Conservation (phyloP, 1,140 invertebrate species). For the Drosophila yakuba region DNA sequence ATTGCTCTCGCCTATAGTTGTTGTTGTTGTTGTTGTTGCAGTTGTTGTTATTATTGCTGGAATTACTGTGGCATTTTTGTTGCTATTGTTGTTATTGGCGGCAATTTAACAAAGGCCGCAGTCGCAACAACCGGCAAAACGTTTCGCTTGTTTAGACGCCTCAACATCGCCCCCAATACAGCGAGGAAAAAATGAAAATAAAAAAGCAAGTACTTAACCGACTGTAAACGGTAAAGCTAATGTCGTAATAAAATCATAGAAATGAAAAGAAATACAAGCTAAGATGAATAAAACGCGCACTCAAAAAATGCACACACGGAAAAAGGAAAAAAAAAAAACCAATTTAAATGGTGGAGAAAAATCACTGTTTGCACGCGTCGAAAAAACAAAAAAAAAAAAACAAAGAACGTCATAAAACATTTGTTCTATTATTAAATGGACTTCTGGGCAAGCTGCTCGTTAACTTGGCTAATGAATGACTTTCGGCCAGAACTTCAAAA, state of each 20-base stretch:
- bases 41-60: constrained; percentile 12
- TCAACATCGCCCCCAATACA: constrained; percentile 16
- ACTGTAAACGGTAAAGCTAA: constrained; percentile 23
- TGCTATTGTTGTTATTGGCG: constrained; percentile 46
- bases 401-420: constrained; percentile 9
- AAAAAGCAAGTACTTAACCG: constrained; percentile 4
- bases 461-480: constrained; percentile 16
- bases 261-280: constrained; percentile 6
- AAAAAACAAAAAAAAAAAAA: neutral
- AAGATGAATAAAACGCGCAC: neutral
- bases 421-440: constrained; percentile 19
- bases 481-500: constrained; percentile 6
- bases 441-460: constrained; percentile 21
- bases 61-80: constrained; percentile 13
- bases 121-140: constrained; percentile 29
- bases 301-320: constrained; percentile 3
- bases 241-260: constrained; percentile 19
- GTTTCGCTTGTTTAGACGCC: constrained; percentile 33
- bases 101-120: constrained; percentile 68
- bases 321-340: neutral
- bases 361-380: constrained; percentile 3
- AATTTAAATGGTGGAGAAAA: neutral
- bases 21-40: neutral
- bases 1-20: constrained; percentile 6
- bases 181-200: neutral